Evolutionary conservation across 2,113 vertebrate species (phyloP), one percentile per base, ranked within the genome.

Genomic region (Megatriorchis doriae): DNA sequence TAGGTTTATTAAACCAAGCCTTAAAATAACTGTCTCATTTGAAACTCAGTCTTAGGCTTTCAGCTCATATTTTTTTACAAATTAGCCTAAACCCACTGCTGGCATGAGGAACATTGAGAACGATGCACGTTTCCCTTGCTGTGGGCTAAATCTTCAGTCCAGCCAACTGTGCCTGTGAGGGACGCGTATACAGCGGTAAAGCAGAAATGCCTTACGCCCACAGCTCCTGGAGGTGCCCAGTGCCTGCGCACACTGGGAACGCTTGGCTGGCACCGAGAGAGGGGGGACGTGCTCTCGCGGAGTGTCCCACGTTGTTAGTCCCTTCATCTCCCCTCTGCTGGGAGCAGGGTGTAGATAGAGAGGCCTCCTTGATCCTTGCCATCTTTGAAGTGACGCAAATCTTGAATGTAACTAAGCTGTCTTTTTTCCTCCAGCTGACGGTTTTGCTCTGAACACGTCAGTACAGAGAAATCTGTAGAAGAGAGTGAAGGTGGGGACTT

Each of bases 1-100:
- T 70, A 96, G 53, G 86, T 71, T 93, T 89, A 90, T 56, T 72
- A 94, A 95, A 94, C 66, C 36, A 86, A 91, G 31, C 17, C n/a
- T 94, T 93, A 81, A 96, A 93, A 70, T 59, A 93, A 55, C 62
- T 73, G 72, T 68, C 61, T 91, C 38, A 34, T 94, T 85, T 90
- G 71, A 93, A 96, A 91, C n/a, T 85, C 62, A 31, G 56, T 84
- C 82, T 47, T 77, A 80, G 65, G 31, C 32, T 95, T 93, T 89
- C 48, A 85, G 36, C 58, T 91, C 66, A 72, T 77, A 40, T 74
- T 52, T 94, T 93, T 81, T 80, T 45, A 65, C 38, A 91, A 58
- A 89, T 82, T 89, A 85, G 81, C 65, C 52, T 27, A 3, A 61
- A 89, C 72, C 11, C 29, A 65, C 45, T 72, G 36, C 29, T 79